phyloP scores from a whole-genome alignment of 2,113 vertebrate genomes.

The Sapajus apella region DNA sequence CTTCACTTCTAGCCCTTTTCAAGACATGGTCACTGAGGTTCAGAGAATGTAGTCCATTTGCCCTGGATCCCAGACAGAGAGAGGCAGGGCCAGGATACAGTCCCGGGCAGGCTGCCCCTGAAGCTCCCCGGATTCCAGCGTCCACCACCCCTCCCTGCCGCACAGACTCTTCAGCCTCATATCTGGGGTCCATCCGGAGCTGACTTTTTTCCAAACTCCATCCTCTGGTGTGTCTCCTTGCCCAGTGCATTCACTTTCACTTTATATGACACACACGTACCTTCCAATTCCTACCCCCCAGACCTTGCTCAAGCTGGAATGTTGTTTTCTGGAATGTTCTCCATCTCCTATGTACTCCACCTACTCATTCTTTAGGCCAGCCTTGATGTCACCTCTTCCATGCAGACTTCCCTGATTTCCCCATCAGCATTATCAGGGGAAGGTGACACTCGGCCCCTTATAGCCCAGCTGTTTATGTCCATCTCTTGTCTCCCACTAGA shows the following conservation, averaged over 20 bases:
- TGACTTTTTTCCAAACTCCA: not conserved
- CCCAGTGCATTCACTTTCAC: not conserved
- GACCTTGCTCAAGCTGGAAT: not conserved
- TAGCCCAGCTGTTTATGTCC: accelerated
- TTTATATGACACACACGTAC: accelerated
- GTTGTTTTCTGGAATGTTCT: not conserved
- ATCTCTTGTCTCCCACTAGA: not conserved
- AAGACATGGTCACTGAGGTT: not conserved
- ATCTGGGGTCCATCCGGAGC: accelerated
- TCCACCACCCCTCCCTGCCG: accelerated
- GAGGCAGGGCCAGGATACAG: too few relatives aligned
- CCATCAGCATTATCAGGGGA: not conserved
- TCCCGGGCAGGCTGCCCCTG: not conserved
- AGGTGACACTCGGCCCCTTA: accelerated
- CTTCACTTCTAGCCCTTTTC: not conserved
- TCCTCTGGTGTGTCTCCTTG: not conserved
- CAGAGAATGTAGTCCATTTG: too few relatives aligned
- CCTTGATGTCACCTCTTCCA: not conserved
- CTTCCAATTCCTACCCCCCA: not conserved
- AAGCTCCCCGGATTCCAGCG: accelerated
- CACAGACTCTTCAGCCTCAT: accelerated
- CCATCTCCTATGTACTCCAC: not conserved
- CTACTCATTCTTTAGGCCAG: accelerated
- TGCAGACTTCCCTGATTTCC: not conserved
- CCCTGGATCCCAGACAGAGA: not conserved